Conservation (phyloP, 2,888 invertebrate species). For the Spatulosminthurus flaviceps region DNA sequence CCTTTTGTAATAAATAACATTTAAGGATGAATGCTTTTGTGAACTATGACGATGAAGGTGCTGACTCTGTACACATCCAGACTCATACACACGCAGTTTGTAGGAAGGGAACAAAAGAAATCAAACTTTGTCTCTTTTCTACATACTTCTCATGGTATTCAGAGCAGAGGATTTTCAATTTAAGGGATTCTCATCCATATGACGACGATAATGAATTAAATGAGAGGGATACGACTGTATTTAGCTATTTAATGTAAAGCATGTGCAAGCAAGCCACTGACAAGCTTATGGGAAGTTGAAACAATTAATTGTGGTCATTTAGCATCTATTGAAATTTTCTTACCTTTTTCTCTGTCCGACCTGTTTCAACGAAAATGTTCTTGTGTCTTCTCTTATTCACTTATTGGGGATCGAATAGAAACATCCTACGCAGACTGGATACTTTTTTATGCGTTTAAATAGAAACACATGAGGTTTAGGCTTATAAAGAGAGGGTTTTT, state of each 20-base stretch:
- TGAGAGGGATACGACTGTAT: background rate
- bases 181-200: background rate
- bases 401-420: no score
- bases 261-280: no score
- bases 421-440: no score
- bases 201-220: background rate
- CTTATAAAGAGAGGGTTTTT: no score
- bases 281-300: no score
- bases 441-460: background rate
- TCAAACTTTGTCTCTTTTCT: background rate
- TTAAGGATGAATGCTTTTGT: conserved; percentile 22
- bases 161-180: background rate
- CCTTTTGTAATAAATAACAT: conserved; percentile 25
- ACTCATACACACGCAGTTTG: no score
- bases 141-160: background rate
- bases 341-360: no score
- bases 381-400: no score
- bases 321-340: no score
- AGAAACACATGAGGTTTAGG: background rate
- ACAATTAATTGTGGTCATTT: no score
- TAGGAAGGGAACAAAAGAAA: conserved; percentile 3
- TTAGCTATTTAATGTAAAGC: background rate
- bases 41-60: conserved; percentile 8
- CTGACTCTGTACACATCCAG: background rate
- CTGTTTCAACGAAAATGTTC: no score